phyloP scores from a whole-genome alignment of 2,797 vertebrate genomes.

The Nyctibius grandis region DNA sequence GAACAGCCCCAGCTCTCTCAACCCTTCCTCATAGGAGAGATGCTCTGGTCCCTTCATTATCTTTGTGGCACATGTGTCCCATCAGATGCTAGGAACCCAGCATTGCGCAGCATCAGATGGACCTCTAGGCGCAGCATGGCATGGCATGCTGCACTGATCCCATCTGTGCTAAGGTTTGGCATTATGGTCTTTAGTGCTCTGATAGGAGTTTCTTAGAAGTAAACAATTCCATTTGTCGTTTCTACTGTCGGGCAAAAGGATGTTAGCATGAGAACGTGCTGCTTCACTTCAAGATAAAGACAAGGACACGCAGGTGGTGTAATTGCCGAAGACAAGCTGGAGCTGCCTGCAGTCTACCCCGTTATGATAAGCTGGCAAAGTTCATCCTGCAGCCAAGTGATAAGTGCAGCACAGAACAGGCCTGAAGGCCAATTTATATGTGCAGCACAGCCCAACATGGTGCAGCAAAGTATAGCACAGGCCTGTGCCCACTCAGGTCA shows the following conservation, averaged over 20 bases:
- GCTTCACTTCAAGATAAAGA: background rate
- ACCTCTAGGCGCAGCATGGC: background rate
- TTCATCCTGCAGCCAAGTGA: background rate
- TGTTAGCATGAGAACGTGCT: background rate
- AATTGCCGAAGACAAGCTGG: background rate
- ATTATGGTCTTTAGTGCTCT: background rate
- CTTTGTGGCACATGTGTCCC: background rate
- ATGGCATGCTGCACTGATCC: background rate
- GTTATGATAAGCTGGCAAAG: background rate
- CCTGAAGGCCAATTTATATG: background rate
- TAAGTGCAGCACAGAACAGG: background rate
- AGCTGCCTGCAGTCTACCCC: background rate
- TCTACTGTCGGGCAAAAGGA: background rate
- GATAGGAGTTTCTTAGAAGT: background rate
- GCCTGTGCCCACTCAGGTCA: background rate
- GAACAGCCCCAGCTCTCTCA: background rate
- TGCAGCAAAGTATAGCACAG: background rate
- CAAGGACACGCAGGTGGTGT: background rate
- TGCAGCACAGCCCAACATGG: background rate
- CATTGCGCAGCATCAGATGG: background rate
- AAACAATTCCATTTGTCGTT: background rate
- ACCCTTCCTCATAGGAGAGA: background rate
- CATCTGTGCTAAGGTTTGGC: background rate
- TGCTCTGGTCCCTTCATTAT: background rate
- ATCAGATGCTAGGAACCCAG: background rate